A percentile compares a stretch with the other conserved stretches of the same genome.
Evolutionary conservation across 2,113 vertebrate species (phyloP).

Genomic region (Vidua macroura): DNA sequence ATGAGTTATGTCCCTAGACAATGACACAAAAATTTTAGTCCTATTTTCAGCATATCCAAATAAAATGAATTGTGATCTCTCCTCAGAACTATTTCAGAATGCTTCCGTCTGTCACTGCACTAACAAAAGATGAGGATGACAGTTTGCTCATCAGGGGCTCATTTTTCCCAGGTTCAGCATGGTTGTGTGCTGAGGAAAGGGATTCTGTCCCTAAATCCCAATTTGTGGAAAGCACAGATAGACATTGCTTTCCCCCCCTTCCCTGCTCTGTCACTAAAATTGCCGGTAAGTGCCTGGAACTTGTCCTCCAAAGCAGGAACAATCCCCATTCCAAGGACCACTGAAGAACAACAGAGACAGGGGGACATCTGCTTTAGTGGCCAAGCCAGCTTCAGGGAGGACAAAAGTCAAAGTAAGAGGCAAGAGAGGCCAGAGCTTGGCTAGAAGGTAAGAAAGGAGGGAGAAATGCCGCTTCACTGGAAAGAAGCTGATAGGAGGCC

Average conservation of each 20-base stretch:
- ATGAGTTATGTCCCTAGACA: background rate
- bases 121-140: background rate
- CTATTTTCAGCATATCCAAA: background rate
- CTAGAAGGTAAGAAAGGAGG: background rate
- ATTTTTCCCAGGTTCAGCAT: background rate
- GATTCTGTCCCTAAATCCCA: background rate
- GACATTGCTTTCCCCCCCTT: background rate
- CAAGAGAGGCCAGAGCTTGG: background rate
- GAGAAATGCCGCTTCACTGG: fast-evolving
- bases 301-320: background rate
- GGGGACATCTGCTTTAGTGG: background rate
- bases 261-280: background rate
- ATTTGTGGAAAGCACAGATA: background rate
- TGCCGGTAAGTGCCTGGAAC: background rate
- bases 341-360: fast-evolving
- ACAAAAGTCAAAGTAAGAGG: background rate
- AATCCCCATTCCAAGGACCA: background rate
- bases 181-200: background rate
- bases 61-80: background rate
- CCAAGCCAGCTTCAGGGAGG: background rate
- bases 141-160: background rate
- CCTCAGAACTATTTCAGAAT: background rate
- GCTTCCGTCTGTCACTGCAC: background rate
- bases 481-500: background rate
- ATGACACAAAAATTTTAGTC: background rate